phyloP scores from a whole-genome alignment of 2,888 invertebrate genomes.

The Dorcus parallelipipedus region DNA sequence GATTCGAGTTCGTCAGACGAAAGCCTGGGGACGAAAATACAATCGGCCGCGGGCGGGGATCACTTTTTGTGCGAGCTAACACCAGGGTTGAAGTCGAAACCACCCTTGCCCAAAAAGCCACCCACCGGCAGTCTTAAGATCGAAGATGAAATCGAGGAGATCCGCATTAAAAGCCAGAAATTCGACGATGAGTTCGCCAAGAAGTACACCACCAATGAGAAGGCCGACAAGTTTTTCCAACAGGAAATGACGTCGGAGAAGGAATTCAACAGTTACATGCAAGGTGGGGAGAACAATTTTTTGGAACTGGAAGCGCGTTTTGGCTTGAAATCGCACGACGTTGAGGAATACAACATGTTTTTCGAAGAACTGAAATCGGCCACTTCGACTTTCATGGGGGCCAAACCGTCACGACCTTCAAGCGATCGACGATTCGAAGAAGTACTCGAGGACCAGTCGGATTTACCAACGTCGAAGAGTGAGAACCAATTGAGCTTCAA shows the following conservation, averaged over 20 bases:
- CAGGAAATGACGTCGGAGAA: conserved; percentile 11
- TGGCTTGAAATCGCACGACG: no score
- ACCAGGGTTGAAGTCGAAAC: conserved; percentile 43
- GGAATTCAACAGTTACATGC: conserved; percentile 8
- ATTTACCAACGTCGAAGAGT: conserved; percentile 9
- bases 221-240: neutral
- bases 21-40: neutral
- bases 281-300: neutral
- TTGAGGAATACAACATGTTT: no score
- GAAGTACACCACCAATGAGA: neutral
- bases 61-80: conserved; percentile 24
- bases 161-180: conserved; percentile 9
- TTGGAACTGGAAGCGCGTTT: no score
- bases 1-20: conserved; percentile 1
- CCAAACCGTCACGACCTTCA: neutral
- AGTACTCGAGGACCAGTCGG: neutral
- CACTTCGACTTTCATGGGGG: no score
- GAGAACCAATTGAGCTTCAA: conserved; percentile 17
- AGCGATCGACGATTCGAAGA: conserved; percentile 3
- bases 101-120: conserved; percentile 41
- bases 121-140: conserved; percentile 12
- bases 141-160: conserved; percentile 12
- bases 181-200: conserved; percentile 11
- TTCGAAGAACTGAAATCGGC: no score
- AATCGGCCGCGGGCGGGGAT: neutral